phyloP scores from a whole-genome alignment of 2,888 invertebrate species.

The Gari tellinella region DNA sequence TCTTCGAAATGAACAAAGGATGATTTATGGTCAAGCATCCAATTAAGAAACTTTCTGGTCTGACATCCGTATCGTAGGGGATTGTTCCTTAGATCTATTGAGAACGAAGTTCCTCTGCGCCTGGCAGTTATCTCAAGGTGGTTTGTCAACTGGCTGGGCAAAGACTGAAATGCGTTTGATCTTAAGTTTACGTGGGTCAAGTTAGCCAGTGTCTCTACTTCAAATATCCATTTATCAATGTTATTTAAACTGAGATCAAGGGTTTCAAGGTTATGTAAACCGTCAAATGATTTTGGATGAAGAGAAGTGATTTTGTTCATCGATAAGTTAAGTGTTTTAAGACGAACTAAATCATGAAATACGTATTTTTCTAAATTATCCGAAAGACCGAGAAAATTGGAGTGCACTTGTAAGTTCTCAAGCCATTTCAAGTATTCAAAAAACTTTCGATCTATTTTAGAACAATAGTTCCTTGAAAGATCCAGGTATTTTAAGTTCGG shows the following conservation, averaged over 20 bases:
- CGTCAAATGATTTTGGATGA: slow-evolving; percentile 6
- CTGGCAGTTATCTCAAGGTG: slow-evolving; percentile 5
- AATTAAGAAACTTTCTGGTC: slow-evolving; percentile 20
- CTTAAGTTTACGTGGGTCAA: slow-evolving; percentile 18
- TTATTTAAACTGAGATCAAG: slow-evolving; percentile 25
- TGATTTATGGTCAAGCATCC: slow-evolving; percentile 21
- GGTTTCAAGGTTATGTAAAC: neutral
- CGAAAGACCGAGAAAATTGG: slow-evolving; percentile 20
- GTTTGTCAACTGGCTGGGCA: slow-evolving; percentile 1
- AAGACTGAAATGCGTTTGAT: slow-evolving; percentile 16
- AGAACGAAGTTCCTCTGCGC: neutral
- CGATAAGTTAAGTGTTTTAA: slow-evolving; percentile 18
- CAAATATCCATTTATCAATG: slow-evolving; percentile 7
- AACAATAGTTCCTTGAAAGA: slow-evolving; percentile 26
- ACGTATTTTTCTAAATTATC: slow-evolving; percentile 6
- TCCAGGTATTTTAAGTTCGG: slow-evolving; percentile 7
- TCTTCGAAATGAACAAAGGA: slow-evolving; percentile 1
- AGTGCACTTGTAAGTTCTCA: slow-evolving; percentile 4
- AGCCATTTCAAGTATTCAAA: slow-evolving; percentile 10
- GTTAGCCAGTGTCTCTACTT: slow-evolving; percentile 2
- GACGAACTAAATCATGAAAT: slow-evolving; percentile 14
- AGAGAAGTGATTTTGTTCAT: slow-evolving; percentile 17
- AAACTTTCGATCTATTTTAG: slow-evolving; percentile 9
- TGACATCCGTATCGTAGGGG: slow-evolving; percentile 9
- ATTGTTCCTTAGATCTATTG: slow-evolving; percentile 35